These are phyloP conservation scores for Ictalurus punctatus DNA, from an alignment of 2,113 vertebrate genomes.

Conservation along the genomic window DNA sequence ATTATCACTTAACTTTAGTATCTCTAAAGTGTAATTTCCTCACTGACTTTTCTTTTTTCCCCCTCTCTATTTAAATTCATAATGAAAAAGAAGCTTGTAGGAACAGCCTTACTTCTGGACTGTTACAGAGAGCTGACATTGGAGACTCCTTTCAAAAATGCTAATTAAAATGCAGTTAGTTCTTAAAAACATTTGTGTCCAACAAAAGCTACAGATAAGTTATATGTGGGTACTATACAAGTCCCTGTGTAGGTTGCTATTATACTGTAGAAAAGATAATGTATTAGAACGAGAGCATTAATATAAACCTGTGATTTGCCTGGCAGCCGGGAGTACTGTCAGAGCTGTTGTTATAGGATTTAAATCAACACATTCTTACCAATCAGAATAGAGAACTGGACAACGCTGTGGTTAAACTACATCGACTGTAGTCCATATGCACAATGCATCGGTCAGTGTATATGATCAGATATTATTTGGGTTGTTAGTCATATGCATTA, in stretches of 20 bases:
- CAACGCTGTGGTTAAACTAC: neutral
- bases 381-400: neutral
- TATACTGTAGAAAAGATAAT: no score
- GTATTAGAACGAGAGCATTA: neutral
- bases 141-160: neutral
- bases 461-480: neutral
- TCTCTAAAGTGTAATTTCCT: neutral
- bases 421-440: neutral
- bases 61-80: neutral
- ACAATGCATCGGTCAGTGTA: neutral
- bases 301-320: neutral
- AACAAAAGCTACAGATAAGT: neutral
- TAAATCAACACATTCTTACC: neutral
- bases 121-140: neutral
- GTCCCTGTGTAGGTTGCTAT: neutral
- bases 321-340: neutral
- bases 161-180: neutral
- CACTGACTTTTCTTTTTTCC: neutral
- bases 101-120: neutral
- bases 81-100: neutral
- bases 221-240: neutral
- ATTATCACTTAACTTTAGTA: no score
- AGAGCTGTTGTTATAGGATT: neutral
- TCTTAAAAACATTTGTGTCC: no score
- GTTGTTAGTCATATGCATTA: neutral